Base-by-base conservation (phyloP, 2,888 invertebrate genomes). In the Clitarchus hookeri region DNA sequence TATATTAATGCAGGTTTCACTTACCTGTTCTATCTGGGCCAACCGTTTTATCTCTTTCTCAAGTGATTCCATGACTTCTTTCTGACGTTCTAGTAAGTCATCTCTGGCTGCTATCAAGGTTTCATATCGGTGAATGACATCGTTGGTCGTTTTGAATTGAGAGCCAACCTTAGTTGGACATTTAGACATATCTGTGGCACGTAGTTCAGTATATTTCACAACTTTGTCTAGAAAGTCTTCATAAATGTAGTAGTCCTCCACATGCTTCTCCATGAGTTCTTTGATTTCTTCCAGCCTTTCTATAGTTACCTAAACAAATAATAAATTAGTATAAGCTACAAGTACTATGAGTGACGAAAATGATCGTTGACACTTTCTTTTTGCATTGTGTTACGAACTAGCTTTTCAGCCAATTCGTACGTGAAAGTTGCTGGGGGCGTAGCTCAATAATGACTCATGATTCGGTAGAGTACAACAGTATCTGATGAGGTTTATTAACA, bases 51-150 rank as follows among this genome's bases (percentile, higher is more conserved):
- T 82, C 82, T 82, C 82, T 6, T n/a, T 26, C 27, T 82, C 82
- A 6, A 82, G 36, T 16, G 82, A 27, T 27, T 27, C 44, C 36
- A 82, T 27, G 27, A 23, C 82, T 26, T 44, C 23, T 44, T 23
- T 82, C 82, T 82, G 36, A 13, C 82, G 27, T 27, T 27, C 82
- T n/a, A 44, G 36, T n/a, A 82, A 44, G 19, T 82, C 82, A n/a
- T 82, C 82, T n/a, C 82, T 26, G 36, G 82, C 44, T n/a, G 82
- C 82, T 44, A 82, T 44, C 36, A 82, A 44, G 82, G 82, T 82
- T 11, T 82, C 82, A 36, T 82, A 82, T 44, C 82, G 82, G 82
- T 82, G 27, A 13, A 82, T 27, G 82, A 82, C 36, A 16, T 82
- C 82, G 36, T 82, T 16, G 36, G 25, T 82, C 8, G 36, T 36